phyloP scores from a whole-genome alignment of 2,797 vertebrate species.

The Sphenodon punctatus region DNA sequence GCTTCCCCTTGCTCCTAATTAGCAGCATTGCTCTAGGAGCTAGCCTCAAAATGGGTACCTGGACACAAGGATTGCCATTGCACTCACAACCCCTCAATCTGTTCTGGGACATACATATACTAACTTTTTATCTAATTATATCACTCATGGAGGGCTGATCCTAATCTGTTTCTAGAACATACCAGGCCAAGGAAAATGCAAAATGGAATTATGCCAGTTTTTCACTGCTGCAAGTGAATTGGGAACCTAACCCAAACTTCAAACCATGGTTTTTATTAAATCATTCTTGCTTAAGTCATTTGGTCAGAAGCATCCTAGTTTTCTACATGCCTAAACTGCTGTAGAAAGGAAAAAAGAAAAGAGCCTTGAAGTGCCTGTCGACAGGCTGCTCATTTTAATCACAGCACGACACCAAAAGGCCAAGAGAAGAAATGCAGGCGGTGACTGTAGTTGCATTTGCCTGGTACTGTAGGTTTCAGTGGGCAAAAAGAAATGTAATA shows the following conservation, averaged over 20 bases:
- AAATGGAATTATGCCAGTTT: not conserved
- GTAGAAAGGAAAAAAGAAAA: not conserved
- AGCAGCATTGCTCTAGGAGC: no score
- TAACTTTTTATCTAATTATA: not conserved
- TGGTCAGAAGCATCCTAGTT: not conserved
- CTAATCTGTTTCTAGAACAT: not conserved
- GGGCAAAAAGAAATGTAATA: no score
- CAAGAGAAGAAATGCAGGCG: slow-evolving; percentile 72
- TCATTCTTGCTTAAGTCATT: not conserved
- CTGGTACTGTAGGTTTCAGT: no score
- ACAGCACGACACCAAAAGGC: slow-evolving; percentile 80
- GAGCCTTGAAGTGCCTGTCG: fast-evolving
- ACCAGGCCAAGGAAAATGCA: not conserved
- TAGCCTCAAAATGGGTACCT: not conserved
- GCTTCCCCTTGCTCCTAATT: not conserved
- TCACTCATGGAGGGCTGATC: not conserved
- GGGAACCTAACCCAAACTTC: not conserved
- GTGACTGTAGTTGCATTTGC: no score
- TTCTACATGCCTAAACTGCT: not conserved
- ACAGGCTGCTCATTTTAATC: slow-evolving; percentile 66
- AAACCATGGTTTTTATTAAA: not conserved
- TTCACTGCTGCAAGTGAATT: not conserved
- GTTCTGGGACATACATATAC: no score
- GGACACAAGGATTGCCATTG: not conserved
- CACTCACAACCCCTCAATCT: no score